Evolutionary conservation across 2,797 vertebrate genomes (phyloP).

Genomic region (Okamejei kenojei): DNA sequence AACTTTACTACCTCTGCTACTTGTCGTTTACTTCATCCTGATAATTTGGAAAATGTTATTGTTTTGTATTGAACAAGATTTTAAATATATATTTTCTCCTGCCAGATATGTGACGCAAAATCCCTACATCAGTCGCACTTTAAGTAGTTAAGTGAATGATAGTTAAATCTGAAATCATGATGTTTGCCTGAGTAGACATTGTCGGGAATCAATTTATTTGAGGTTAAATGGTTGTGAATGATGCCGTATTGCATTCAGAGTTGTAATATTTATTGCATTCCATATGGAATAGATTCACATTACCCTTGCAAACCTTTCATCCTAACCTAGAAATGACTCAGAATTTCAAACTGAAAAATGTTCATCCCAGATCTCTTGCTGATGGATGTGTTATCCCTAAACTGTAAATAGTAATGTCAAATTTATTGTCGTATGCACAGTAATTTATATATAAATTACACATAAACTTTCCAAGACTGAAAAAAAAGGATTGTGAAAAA

Average conservation of each 20-base stretch:
- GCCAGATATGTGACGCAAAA: background rate
- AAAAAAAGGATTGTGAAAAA: too few species aligned
- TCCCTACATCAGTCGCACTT: background rate
- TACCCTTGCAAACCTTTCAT: slow-evolving; percentile 23
- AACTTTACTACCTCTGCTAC: background rate
- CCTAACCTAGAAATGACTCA: background rate
- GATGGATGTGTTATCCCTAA: background rate
- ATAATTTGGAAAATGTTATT: background rate
- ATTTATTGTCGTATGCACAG: too few species aligned
- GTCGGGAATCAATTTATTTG: slow-evolving; percentile 26
- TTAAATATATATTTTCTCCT: background rate
- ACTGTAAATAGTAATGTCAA: background rate
- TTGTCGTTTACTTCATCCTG: background rate
- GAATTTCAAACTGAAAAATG: background rate
- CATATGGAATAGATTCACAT: background rate
- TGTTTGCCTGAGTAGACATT: slow-evolving; percentile 7
- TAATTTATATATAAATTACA: too few species aligned
- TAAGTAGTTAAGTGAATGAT: background rate
- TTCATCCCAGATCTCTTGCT: background rate
- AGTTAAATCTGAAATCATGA: slow-evolving; percentile 9
- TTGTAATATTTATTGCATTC: background rate
- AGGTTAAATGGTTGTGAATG: slow-evolving; percentile 15
- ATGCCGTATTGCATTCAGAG: slow-evolving; percentile 15
- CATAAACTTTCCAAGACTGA: too few species aligned
- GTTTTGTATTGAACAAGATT: background rate